Evolutionary conservation across 2,888 invertebrate genomes (phyloP), one percentile per base, ranked within the genome.

Genomic region (Agriopis leucophaearia): DNA sequence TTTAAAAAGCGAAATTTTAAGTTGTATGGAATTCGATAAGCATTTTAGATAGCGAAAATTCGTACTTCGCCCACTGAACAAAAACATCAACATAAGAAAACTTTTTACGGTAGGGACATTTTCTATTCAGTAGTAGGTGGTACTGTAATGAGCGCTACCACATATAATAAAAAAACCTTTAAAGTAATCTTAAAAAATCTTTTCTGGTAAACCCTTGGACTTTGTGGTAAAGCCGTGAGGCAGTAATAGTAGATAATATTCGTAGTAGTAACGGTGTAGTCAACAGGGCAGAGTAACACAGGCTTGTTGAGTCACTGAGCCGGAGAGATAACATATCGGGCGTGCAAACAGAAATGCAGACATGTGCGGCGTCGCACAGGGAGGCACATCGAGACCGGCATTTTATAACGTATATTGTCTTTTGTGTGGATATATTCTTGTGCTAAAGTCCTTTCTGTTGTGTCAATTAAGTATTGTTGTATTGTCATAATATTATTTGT

Each of bases 291-390:
- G 57, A 58, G 68, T 64, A 68, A 64, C 55, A 44, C 59, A 63
- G 64, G 35, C 40, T 15, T 36, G 54, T 50, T 60, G 64, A 68
- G 16, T 68, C 68, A 67, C 63, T 35, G 27, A 47, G 45, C 59
- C 40, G 55, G 50, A 64, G 45, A 64, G 68, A 68, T 68, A 68
- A 64, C 59, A 44, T 64, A 68, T 64, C 68, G 51, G n/a, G 38
- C n/a, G 62, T 47, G 47, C 68, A 68, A 68, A 68, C 64, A 68
- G 66, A 51, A 50, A 55, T 40, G 13, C 60, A 66, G 58, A 44
- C 66, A 52, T 42, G 44, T 55, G 54, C 18, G 55, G 52, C 36
- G 38, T 38, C 15, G 38, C 52, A 12, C 15, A 44, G 10, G 54
- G 47, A 44, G 42, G 55, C 18, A 8, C n/a, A n/a, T 42, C 44